These are phyloP conservation scores for Agriopis leucophaearia DNA, from an alignment of 2,888 invertebrate genomes.

Conservation along the genomic window DNA sequence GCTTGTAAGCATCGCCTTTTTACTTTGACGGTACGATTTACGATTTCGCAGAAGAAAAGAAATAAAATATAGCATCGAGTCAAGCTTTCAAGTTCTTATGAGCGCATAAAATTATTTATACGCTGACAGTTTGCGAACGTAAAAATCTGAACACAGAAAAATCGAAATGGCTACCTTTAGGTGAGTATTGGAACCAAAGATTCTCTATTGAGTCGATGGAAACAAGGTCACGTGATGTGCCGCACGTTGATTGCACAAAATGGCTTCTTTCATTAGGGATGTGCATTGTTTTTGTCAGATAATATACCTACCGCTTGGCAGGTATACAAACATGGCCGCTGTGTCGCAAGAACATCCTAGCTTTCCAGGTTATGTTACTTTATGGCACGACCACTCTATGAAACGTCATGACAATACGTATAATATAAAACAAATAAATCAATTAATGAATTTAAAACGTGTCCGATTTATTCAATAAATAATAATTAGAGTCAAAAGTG, in stretches of 20 bases:
- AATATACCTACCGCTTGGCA: no score
- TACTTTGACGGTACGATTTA: conserved; percentile 34
- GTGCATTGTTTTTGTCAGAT: no score
- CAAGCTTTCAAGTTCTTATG: conserved; percentile 21
- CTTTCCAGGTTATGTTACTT: no score
- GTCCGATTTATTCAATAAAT: neutral
- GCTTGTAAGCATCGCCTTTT: conserved; percentile 35
- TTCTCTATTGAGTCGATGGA: no score
- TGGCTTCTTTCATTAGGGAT: no score
- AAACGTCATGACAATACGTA: no score
- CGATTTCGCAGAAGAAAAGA: conserved; percentile 29
- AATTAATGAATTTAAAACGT: neutral
- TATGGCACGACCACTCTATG: no score
- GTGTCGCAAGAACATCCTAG: neutral
- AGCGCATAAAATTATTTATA: conserved; percentile 31
- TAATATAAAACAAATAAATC: no score
- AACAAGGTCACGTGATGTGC: no score
- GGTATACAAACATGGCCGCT: no score
- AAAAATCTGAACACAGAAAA: conserved; percentile 6
- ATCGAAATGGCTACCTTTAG: neutral
- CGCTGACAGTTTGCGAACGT: conserved; percentile 12
- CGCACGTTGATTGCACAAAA: no score
- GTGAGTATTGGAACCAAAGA: neutral
- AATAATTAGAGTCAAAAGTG: neutral
- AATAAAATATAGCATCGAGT: conserved; percentile 25